These are phyloP conservation scores for Tetropium fuscum DNA, from an alignment of 2,888 invertebrate species.

Conservation along the genomic window DNA sequence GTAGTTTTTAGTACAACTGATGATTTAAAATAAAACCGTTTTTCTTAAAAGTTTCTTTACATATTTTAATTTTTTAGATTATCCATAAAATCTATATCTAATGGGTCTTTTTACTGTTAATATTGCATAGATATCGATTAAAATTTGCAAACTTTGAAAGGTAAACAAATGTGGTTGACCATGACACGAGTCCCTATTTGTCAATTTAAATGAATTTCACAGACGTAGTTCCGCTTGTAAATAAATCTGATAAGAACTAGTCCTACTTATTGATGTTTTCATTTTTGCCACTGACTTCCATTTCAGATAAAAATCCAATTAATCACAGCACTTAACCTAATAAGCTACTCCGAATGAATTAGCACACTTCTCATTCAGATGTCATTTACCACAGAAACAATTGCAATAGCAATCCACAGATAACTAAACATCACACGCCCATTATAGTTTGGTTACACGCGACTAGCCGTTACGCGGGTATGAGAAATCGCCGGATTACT, in stretches of 20 bases:
- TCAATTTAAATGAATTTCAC: not conserved
- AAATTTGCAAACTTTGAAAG: too few species aligned
- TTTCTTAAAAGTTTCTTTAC: too few species aligned
- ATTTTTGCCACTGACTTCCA: constrained; percentile 15
- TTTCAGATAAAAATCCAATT: constrained; percentile 3
- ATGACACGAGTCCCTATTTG: not conserved
- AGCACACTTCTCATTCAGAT: constrained; percentile 22
- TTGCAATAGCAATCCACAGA: constrained; percentile 25
- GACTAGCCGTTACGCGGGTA: constrained; percentile 36
- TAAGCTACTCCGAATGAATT: constrained; percentile 32
- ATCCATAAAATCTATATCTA: too few species aligned
- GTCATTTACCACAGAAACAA: constrained; percentile 28
- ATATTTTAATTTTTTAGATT: too few species aligned
- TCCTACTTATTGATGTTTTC: constrained; percentile 9
- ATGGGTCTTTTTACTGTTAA: too few species aligned
- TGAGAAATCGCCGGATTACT: constrained; percentile 30
- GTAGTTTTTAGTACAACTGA: too few species aligned
- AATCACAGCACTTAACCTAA: constrained; percentile 22
- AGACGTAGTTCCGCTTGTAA: too few species aligned
- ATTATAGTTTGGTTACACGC: constrained; percentile 40
- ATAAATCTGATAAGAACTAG: not conserved
- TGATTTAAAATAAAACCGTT: too few species aligned
- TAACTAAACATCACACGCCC: constrained; percentile 48
- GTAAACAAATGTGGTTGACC: constrained; percentile 2
- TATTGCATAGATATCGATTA: too few species aligned